Percentiles rank a stretch among this genome's conserved stretches.
Evolutionary conservation across 2,888 invertebrate species (phyloP).

Genomic region (Hydrotaea cyrtoneurina): DNA sequence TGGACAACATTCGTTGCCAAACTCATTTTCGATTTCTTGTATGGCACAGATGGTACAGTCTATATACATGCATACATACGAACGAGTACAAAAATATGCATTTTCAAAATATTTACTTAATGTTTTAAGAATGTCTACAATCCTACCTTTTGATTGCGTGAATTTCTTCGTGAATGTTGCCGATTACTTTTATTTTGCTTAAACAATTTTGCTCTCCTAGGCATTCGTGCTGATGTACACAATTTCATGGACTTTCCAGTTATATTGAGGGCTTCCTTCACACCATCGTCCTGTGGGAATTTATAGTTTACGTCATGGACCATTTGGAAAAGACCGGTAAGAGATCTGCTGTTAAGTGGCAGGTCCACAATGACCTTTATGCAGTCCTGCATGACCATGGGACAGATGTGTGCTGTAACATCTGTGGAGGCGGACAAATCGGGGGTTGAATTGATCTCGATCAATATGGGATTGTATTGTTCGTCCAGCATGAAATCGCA

Average conservation of each 20-base stretch:
- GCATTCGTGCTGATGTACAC: slow-evolving; percentile 30
- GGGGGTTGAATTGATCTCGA: slow-evolving; percentile 96
- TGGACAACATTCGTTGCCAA: neutral
- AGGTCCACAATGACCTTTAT: slow-evolving; percentile 88
- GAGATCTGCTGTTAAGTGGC: slow-evolving; percentile 77
- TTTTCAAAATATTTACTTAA: neutral
- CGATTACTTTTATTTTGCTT: slow-evolving; percentile 31
- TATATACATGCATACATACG: neutral
- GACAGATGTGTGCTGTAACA: slow-evolving; percentile 91
- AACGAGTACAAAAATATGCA: neutral
- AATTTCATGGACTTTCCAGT: slow-evolving; percentile 68
- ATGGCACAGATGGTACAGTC: neutral
- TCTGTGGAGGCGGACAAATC: slow-evolving; percentile 90
- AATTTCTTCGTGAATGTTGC: neutral
- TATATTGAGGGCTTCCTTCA: slow-evolving; percentile 59
- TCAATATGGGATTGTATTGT: slow-evolving; percentile 92
- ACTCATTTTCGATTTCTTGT: slow-evolving; percentile 18
- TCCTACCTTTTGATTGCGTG: neutral
- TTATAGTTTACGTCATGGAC: slow-evolving; percentile 79
- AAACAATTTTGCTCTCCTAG: neutral
- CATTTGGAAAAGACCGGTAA: slow-evolving; percentile 84
- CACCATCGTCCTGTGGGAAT: slow-evolving; percentile 62
- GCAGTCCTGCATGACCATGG: slow-evolving; percentile 90
- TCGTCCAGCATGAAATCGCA: slow-evolving; percentile 95
- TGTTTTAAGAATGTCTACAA: neutral